Percentiles rank a stretch among this genome's conserved stretches.
Conservation (phyloP, 2,888 invertebrate species). For the Drosophila nr. fundita region DNA sequence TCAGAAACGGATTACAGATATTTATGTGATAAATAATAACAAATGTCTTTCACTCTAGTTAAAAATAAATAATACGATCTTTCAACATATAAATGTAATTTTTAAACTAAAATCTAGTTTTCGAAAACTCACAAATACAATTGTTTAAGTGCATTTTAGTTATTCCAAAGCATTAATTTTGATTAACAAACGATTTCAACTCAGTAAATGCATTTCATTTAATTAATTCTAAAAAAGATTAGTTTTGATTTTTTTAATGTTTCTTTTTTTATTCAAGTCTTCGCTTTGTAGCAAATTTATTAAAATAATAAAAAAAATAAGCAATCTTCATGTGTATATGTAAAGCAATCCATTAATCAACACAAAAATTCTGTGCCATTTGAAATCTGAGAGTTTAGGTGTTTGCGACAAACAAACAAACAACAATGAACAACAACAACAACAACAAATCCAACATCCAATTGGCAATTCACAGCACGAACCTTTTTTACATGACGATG, state of each 20-base stretch:
- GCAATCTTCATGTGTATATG: conserved; percentile 2
- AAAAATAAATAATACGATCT: neutral
- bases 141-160: neutral
- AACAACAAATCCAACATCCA: conserved; percentile 18
- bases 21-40: neutral
- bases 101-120: neutral
- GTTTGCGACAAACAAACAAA: conserved; percentile 15
- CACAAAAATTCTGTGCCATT: conserved; percentile 47
- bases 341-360: conserved; percentile 36
- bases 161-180: neutral
- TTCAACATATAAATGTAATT: neutral
- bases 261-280: neutral
- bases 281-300: neutral
- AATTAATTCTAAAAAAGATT: neutral
- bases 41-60: neutral
- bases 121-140: neutral
- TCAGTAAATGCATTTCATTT: neutral
- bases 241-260: neutral
- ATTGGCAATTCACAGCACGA: conserved; percentile 70
- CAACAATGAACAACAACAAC: neutral
- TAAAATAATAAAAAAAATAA: neutral
- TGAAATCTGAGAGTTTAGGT: conserved; percentile 24
- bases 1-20: neutral
- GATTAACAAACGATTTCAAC: rapidly evolving
- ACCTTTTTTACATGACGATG: conserved; percentile 51